Conservation (phyloP, 2,113 vertebrate genomes). For the Pandion haliaetus region DNA sequence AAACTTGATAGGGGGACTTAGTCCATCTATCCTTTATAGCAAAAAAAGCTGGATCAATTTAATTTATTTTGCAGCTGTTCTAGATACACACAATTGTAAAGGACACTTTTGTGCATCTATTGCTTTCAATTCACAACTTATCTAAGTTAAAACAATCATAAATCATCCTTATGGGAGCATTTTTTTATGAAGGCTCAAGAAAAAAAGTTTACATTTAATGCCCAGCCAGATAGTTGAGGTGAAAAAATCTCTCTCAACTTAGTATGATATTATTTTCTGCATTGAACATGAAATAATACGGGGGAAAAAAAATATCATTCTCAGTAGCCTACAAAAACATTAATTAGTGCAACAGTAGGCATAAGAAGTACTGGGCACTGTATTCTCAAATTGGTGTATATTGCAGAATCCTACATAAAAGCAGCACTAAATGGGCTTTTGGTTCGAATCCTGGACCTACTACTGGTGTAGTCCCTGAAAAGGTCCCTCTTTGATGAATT, state of each 20-base stretch:
- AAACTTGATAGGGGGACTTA: background rate
- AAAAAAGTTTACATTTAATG: background rate
- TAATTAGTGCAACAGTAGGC: background rate
- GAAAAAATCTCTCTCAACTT: background rate
- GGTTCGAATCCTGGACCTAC: background rate
- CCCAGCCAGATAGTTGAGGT: background rate
- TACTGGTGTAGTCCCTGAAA: background rate
- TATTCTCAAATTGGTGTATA: background rate
- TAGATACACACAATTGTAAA: background rate
- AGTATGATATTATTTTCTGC: background rate
- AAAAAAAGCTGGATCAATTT: background rate
- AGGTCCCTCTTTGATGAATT: background rate
- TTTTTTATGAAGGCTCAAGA: background rate
- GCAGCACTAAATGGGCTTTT: background rate
- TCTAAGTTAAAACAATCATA: background rate
- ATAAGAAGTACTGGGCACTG: background rate
- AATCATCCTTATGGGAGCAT: background rate
- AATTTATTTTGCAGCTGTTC: background rate
- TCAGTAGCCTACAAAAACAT: background rate
- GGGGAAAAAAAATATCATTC: background rate
- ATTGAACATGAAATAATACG: background rate
- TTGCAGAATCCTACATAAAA: background rate
- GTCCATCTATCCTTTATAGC: background rate
- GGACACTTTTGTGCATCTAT: background rate
- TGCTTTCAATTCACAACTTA: background rate